phyloP scores from a whole-genome alignment of 2,113 vertebrate species.

The Lepus timidus region DNA sequence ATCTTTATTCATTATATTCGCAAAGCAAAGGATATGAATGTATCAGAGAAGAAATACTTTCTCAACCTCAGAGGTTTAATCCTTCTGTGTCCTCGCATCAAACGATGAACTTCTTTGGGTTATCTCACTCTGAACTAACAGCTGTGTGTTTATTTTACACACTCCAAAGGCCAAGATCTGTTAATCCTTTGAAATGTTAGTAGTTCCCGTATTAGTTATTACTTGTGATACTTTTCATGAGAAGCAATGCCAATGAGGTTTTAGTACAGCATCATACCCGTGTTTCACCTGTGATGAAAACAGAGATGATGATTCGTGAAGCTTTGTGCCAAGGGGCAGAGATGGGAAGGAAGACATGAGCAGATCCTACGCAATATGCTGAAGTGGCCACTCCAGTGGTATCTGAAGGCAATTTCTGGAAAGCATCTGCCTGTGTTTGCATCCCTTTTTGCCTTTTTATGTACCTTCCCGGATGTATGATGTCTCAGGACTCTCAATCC shows the following conservation, averaged over 20 bases:
- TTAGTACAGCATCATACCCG: neutral
- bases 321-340: neutral
- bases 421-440: neutral
- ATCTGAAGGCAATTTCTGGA: neutral
- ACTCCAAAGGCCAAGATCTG: neutral
- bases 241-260: neutral
- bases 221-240: neutral
- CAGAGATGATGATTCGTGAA: neutral
- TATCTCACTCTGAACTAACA: conserved; percentile 2
- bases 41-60: conserved; percentile 65
- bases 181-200: conserved; percentile 33
- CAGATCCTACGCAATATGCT: neutral
- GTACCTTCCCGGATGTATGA: neutral
- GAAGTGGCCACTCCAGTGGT: neutral
- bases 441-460: neutral
- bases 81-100: conserved; percentile 42
- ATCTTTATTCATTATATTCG: conserved; percentile 77
- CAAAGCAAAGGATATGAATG: conserved; percentile 75
- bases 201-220: neutral
- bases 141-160: conserved; percentile 47
- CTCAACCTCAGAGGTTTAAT: conserved; percentile 49
- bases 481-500: neutral
- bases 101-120: neutral
- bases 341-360: neutral
- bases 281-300: neutral